These are phyloP conservation scores for Nebria salina DNA, from an alignment of 2,888 invertebrate species.

Conservation along the genomic window DNA sequence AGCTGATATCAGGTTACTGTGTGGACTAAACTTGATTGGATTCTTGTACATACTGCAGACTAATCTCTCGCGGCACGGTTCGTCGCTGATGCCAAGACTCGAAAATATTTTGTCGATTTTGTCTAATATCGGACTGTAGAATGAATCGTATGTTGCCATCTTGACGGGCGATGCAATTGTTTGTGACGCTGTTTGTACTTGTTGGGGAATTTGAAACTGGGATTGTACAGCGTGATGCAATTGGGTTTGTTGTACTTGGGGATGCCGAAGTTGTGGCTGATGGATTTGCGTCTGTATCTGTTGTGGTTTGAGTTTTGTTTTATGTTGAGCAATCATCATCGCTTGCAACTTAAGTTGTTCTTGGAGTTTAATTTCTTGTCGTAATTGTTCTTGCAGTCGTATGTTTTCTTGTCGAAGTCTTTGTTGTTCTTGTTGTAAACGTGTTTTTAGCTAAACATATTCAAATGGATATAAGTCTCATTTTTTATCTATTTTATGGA, in stretches of 20 bases:
- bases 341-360: conserved; percentile 60
- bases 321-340: conserved; percentile 49
- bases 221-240: conserved; percentile 20
- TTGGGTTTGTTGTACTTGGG: conserved; percentile 36
- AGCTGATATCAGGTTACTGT: conserved; percentile 86
- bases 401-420: conserved; percentile 60
- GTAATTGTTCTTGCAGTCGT: conserved; percentile 59
- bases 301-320: conserved; percentile 32
- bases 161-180: conserved; percentile 54
- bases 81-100: conserved; percentile 76
- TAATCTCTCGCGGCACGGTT: conserved; percentile 79
- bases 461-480: not conserved
- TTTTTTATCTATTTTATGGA: too few species aligned
- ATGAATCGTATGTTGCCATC: conserved; percentile 63
- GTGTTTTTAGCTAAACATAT: conserved; percentile 58
- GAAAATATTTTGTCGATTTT: conserved; percentile 79
- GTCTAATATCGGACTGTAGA: conserved; percentile 83
- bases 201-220: conserved; percentile 17
- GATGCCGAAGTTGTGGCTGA: conserved; percentile 26
- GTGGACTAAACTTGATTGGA: conserved; percentile 82
- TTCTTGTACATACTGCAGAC: conserved; percentile 88
- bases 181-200: conserved; percentile 7
- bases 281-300: conserved; percentile 16
- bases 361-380: conserved; percentile 58
- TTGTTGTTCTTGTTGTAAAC: conserved; percentile 59